Evolutionary conservation across 2,888 invertebrate species (phyloP).

Genomic region (Eilema caniola): DNA sequence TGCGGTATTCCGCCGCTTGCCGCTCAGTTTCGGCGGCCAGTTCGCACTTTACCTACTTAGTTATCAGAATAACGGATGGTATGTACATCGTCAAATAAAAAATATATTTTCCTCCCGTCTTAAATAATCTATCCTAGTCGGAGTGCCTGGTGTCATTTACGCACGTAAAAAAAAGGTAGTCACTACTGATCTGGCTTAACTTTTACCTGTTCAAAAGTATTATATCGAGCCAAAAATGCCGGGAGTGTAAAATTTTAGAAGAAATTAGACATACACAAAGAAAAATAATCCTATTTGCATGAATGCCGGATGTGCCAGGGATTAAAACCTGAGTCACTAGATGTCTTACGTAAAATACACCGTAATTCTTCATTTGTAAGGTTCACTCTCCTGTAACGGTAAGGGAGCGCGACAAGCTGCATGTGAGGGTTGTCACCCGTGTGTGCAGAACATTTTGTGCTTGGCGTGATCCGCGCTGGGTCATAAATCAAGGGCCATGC

Average conservation of each 20-base stretch:
- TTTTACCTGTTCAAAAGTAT: not conserved
- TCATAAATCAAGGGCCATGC: slow-evolving; percentile 44
- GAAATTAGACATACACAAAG: slow-evolving; percentile 3
- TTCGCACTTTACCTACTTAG: too few relatives aligned
- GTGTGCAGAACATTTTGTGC: slow-evolving; percentile 37
- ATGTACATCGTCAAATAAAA: too few relatives aligned
- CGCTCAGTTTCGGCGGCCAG: too few relatives aligned
- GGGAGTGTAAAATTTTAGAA: not conserved
- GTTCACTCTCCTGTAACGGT: slow-evolving; percentile 4
- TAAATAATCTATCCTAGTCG: too few relatives aligned
- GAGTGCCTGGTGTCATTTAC: too few relatives aligned
- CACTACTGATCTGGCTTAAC: too few relatives aligned
- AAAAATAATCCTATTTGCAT: slow-evolving; percentile 24
- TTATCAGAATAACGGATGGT: too few relatives aligned
- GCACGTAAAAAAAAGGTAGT: too few relatives aligned
- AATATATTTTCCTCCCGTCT: too few relatives aligned
- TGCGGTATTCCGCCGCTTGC: too few relatives aligned
- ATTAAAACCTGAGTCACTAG: not conserved
- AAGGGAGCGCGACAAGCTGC: slow-evolving; percentile 16
- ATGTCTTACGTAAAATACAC: not conserved
- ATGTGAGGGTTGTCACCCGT: slow-evolving; percentile 37
- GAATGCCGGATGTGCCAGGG: slow-evolving; percentile 13
- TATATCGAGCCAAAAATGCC: not conserved
- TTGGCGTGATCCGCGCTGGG: slow-evolving; percentile 30
- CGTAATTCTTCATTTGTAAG: rapidly evolving